A percentile compares a stretch with the other conserved stretches of the same genome.
Conservation (phyloP, 2,888 invertebrate genomes). For the Nymphalis polychloros region DNA sequence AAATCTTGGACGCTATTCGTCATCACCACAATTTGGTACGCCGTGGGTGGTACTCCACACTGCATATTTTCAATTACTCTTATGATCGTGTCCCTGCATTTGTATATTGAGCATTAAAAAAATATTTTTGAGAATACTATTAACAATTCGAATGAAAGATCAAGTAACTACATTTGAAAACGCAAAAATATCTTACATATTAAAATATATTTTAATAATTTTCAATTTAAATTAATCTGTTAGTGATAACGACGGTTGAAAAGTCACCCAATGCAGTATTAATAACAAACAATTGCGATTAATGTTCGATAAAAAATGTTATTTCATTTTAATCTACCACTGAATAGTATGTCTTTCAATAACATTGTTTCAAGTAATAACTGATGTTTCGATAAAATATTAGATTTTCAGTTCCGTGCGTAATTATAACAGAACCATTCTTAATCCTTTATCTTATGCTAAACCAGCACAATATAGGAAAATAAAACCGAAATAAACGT, state of each 20-base stretch:
- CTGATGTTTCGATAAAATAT: too few species aligned
- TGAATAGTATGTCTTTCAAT: too few species aligned
- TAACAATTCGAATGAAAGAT: conserved; percentile 1
- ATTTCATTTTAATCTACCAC: too few species aligned
- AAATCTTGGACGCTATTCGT: conserved; percentile 47
- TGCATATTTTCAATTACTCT: conserved; percentile 43
- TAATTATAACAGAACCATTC: too few species aligned
- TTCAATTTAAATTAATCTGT: not conserved
- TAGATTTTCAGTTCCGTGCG: too few species aligned
- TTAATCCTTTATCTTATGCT: too few species aligned
- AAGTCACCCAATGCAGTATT: not conserved
- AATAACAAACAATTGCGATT: not conserved
- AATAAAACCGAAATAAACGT: too few species aligned
- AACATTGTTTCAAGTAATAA: too few species aligned
- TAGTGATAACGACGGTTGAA: not conserved
- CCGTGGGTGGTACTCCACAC: conserved; percentile 59
- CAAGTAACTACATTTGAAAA: not conserved
- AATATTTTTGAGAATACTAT: not conserved
- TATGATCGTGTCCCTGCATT: conserved; percentile 9
- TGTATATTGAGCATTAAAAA: conserved; percentile 4
- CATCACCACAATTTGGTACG: conserved; percentile 60
- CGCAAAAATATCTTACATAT: not conserved
- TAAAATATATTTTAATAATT: not conserved
- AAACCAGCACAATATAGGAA: too few species aligned
- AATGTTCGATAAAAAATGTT: not conserved